Evolutionary conservation across 2,797 vertebrate genomes (phyloP), one percentile per base, ranked within the genome.

Genomic region (Furcifer pardalis): DNA sequence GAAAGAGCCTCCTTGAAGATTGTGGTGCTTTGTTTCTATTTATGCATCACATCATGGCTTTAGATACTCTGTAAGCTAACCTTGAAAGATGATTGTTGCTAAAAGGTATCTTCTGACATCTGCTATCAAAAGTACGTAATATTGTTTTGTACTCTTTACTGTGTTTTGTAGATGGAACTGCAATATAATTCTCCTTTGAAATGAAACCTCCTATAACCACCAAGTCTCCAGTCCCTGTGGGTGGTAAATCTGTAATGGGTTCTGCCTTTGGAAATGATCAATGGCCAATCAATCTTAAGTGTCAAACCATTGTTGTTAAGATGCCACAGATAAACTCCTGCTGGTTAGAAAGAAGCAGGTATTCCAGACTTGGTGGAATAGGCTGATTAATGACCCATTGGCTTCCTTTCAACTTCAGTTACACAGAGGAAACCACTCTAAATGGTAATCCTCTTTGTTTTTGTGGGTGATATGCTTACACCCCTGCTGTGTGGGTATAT

Each of bases 251-350:
- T 77, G 44, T 77, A 84, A 84, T 77, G 82, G 65, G 37, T 7
- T 84, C 74, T 69, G 21, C 56, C 74, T 13, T 77, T 69, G 74
- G 49, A 77, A 77, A 68, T 42, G 46, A 77, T 77, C 82, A 84
- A 77, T 84, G 49, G 49, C 37, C 82, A 84, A 84, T 84, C 82
- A 84, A 49, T 27, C 74, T 46, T 59, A 77, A 83, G 63, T 76
- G 63, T 77, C 74, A 69, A 69, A 69, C 74, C 52, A 84, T 44
- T 84, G 63, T 68, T 84, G 49, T 60, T 77, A 77, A 77, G 49
- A 77, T 77, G 49, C 1, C 30, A 49, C 66, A 56, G 63, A 69
- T 49, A 84, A 35, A 69, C 37, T 68, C 74, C 49, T 69, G 15
- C 63, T 69, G 82, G 37, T 63, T 35, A 59, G 12, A 77, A 77